A percentile compares a stretch with the other conserved stretches of the same genome.
phyloP scores from a whole-genome alignment of 1,140 invertebrate genomes.

The Papilio aristodemus region DNA sequence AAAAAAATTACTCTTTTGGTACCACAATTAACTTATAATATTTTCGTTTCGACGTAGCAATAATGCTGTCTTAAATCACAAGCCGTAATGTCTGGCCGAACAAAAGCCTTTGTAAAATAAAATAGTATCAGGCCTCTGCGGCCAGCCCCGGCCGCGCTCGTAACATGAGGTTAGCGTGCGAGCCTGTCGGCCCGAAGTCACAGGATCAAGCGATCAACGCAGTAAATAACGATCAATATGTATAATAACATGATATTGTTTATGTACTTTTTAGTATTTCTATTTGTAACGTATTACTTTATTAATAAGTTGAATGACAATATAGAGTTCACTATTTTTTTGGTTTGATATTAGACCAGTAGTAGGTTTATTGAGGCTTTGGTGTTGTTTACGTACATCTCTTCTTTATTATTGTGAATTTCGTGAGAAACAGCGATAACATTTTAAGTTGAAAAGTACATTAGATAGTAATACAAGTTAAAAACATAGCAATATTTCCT shows the following conservation, averaged over 20 bases:
- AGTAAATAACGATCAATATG: not conserved
- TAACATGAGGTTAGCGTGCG: not conserved
- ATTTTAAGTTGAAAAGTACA: no score
- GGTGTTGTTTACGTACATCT: no score
- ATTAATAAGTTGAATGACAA: no score
- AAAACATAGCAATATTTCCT: no score
- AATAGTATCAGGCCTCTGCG: not conserved
- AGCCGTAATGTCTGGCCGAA: not conserved
- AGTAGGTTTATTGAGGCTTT: no score
- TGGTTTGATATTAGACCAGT: no score
- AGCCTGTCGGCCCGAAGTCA: not conserved
- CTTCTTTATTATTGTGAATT: no score
- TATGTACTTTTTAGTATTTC: not conserved
- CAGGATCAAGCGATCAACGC: not conserved
- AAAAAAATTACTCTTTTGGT: no score
- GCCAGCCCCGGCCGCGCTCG: no score
- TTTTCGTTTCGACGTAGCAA: not conserved
- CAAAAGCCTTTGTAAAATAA: conserved; percentile 10
- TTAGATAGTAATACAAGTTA: no score
- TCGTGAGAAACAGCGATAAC: no score
- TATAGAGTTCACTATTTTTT: no score
- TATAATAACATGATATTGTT: not conserved
- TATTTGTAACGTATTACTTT: not conserved
- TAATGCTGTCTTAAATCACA: not conserved
- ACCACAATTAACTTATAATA: not conserved